A percentile compares a stretch with the other conserved stretches of the same genome.
These are phyloP conservation scores for Perca schrenkii DNA, from an alignment of 2,113 vertebrate genomes.

Conservation along the genomic window DNA sequence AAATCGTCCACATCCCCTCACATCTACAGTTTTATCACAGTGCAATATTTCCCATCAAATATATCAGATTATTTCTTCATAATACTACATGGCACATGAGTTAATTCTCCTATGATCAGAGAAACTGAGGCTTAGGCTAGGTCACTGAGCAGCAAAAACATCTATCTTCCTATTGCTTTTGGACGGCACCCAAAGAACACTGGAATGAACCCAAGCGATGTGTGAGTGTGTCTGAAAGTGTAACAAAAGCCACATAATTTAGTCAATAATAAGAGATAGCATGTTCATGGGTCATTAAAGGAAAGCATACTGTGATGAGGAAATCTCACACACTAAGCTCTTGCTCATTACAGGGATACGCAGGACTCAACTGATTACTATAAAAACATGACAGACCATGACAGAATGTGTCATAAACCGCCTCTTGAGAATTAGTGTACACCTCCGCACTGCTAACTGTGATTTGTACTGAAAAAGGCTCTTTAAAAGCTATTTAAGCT, in stretches of 20 bases:
- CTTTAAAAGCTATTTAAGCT: background rate
- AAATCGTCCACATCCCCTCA: slow-evolving; percentile 30
- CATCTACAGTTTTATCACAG: slow-evolving; percentile 37
- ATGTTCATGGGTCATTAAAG: slow-evolving; percentile 67
- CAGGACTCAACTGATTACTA: slow-evolving; percentile 59
- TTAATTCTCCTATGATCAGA: slow-evolving; percentile 27
- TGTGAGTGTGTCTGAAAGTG: slow-evolving; percentile 50
- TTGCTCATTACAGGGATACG: slow-evolving; percentile 54
- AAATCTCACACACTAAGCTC: slow-evolving; percentile 46
- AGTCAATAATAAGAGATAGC: slow-evolving; percentile 66
- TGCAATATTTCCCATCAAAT: slow-evolving; percentile 33
- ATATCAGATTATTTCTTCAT: slow-evolving; percentile 49
- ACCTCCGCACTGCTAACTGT: slow-evolving; percentile 36
- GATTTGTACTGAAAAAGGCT: background rate
- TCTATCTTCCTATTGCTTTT: slow-evolving; percentile 62
- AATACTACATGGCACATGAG: slow-evolving; percentile 16
- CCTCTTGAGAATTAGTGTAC: slow-evolving; percentile 34
- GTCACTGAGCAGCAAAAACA: slow-evolving; percentile 30
- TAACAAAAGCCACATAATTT: slow-evolving; percentile 68
- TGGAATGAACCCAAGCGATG: slow-evolving; percentile 48
- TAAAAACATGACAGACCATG: slow-evolving; percentile 41
- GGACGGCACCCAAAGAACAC: slow-evolving; percentile 56
- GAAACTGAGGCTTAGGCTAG: slow-evolving; percentile 16
- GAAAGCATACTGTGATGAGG: slow-evolving; percentile 51
- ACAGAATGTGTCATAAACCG: slow-evolving; percentile 52